Conservation (phyloP, 2,113 vertebrate genomes). For the Protobothrops mucrosquamatus region DNA sequence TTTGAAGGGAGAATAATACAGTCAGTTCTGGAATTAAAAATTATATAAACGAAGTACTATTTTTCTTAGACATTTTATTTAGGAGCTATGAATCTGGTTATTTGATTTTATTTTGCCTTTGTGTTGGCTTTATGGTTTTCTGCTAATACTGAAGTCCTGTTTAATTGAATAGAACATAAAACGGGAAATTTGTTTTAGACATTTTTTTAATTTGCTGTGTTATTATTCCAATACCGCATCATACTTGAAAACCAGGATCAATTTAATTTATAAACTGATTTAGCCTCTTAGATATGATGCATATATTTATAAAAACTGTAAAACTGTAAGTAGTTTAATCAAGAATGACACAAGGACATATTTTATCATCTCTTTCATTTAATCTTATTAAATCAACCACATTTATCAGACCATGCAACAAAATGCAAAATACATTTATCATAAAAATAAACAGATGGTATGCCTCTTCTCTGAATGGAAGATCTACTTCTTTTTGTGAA, state of each 20-base stretch:
- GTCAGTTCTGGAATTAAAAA: background rate
- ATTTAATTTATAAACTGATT: background rate
- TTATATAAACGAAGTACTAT: background rate
- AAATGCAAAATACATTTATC: constrained; percentile 6
- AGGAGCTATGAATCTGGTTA: background rate
- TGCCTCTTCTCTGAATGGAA: background rate
- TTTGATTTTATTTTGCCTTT: background rate
- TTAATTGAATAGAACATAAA: background rate
- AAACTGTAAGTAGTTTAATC: background rate
- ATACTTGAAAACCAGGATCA: background rate
- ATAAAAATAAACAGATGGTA: background rate
- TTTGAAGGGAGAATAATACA: background rate
- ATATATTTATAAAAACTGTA: background rate
- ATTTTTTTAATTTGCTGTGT: background rate
- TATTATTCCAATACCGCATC: background rate
- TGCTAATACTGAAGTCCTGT: background rate
- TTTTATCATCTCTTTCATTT: background rate
- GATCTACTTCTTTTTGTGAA: background rate
- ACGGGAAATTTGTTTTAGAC: background rate
- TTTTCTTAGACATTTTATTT: background rate
- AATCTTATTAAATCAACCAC: background rate
- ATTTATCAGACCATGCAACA: background rate
- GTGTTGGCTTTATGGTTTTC: background rate
- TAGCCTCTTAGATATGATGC: background rate
- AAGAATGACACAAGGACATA: background rate